phyloP scores from a whole-genome alignment of 2,888 invertebrate species.

The Agrochola macilenta region DNA sequence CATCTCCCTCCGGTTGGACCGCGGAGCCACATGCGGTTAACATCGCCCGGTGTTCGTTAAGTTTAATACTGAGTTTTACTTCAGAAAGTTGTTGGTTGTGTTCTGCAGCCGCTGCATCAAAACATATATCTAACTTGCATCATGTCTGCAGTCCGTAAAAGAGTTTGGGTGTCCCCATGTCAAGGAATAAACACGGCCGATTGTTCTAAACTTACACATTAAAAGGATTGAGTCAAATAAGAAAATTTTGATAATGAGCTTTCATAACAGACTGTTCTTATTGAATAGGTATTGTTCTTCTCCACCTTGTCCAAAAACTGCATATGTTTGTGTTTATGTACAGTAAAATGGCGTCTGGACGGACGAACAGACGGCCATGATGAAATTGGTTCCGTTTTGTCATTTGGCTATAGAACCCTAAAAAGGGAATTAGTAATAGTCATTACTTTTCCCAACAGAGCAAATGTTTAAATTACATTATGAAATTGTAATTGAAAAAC shows the following conservation, averaged over 20 bases:
- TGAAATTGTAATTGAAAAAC: not conserved
- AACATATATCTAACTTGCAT: not conserved
- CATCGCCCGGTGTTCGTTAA: not conserved
- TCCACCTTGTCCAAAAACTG: not conserved
- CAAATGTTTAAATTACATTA: not conserved
- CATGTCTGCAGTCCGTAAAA: not conserved
- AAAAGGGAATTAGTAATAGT: not conserved
- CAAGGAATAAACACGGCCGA: not conserved
- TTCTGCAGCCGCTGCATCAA: slow-evolving; percentile 14
- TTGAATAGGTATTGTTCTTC: not conserved
- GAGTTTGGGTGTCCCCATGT: not conserved
- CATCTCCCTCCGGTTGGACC: not conserved
- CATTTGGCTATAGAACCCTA: not conserved
- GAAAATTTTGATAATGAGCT: not conserved
- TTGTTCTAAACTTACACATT: not conserved
- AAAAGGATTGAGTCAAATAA: not conserved
- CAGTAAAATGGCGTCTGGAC: not conserved
- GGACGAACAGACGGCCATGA: not conserved
- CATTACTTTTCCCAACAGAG: not conserved
- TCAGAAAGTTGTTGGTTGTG: slow-evolving; percentile 8
- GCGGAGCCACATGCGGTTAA: slow-evolving; percentile 4
- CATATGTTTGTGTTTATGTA: not conserved
- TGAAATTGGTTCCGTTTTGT: slow-evolving; percentile 2
- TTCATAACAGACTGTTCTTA: not conserved
- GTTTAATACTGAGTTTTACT: slow-evolving; percentile 9